phyloP scores from a whole-genome alignment of 92 coral and sea anemone genomes.

The Diadumene lineata region DNA sequence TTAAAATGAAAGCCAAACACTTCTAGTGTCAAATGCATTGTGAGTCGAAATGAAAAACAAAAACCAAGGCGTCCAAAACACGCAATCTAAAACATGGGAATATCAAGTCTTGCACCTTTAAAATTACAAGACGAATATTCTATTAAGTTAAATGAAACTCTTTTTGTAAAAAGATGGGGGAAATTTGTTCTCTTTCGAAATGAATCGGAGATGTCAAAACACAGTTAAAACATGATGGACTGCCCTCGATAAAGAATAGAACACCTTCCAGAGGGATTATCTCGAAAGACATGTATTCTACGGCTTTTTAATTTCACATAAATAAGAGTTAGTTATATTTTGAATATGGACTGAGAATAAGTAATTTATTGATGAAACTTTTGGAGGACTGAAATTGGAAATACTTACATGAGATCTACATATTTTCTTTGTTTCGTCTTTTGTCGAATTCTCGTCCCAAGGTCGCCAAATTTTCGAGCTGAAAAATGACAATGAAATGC shows the following conservation, averaged over 20 bases:
- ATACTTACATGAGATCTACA: constrained; percentile 36
- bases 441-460: constrained; percentile 46
- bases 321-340: neutral
- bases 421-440: constrained; percentile 10
- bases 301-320: neutral
- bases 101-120: constrained; percentile 3
- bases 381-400: neutral
- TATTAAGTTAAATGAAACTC: neutral
- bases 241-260: neutral
- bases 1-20: constrained; percentile 2
- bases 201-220: neutral
- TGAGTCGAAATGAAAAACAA: neutral
- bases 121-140: neutral
- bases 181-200: neutral
- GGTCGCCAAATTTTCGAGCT: constrained; percentile 77
- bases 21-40: neutral
- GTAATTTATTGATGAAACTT: neutral
- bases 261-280: neutral
- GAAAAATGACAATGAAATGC: too few species aligned
- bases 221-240: neutral
- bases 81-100: constrained; percentile 5
- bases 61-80: constrained; percentile 2
- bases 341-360: neutral
- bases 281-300: neutral
- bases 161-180: neutral